phyloP scores from a whole-genome alignment of 2,888 invertebrate species.

The Disparrhopalites patrizii region DNA sequence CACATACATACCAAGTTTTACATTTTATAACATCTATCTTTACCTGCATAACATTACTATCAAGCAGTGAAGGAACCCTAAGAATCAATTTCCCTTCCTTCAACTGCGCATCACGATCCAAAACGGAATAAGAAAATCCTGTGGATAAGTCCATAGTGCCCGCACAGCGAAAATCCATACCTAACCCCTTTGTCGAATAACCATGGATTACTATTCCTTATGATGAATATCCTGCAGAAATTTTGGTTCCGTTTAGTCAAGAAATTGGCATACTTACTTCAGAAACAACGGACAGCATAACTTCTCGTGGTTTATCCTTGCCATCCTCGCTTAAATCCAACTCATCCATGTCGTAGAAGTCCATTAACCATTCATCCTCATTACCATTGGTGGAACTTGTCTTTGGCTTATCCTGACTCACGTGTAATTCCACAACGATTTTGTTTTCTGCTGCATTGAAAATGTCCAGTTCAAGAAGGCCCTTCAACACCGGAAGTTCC shows the following conservation, averaged over 20 bases:
- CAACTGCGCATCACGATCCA: neutral
- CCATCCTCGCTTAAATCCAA: neutral
- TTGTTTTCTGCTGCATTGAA: conserved; percentile 11
- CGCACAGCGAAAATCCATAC: neutral
- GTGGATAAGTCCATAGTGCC: conserved; percentile 1
- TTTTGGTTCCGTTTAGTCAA: too few species aligned
- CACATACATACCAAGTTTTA: too few species aligned
- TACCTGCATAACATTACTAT: conserved; percentile 18
- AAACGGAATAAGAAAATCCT: conserved; percentile 6
- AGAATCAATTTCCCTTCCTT: conserved; percentile 11
- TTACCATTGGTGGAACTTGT: neutral
- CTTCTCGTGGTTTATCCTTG: neutral
- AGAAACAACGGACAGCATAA: conserved; percentile 10
- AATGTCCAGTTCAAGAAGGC: neutral
- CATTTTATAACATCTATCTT: too few species aligned
- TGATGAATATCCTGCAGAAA: too few species aligned
- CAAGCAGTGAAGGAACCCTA: conserved; percentile 1
- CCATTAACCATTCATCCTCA: neutral
- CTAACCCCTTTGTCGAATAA: too few species aligned
- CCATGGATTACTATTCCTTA: too few species aligned
- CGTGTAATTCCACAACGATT: neutral
- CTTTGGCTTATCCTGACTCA: neutral
- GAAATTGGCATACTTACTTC: neutral
- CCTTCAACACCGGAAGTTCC: neutral
- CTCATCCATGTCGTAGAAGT: neutral